Conservation (phyloP, 2,888 invertebrate species). For the Phymatocera aterrima region DNA sequence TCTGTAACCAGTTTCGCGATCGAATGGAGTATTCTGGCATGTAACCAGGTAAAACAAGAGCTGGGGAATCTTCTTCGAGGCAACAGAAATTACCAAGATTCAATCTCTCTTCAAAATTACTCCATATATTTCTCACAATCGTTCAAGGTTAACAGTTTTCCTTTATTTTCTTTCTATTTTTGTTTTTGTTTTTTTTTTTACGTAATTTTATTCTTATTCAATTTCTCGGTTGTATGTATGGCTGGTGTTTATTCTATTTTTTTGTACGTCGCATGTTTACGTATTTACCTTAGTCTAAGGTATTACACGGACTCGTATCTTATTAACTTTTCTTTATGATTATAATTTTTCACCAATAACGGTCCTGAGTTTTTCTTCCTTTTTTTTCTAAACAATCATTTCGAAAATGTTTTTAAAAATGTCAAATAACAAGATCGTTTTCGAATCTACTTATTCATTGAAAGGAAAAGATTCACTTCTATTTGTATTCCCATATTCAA, state of each 20-base stretch:
- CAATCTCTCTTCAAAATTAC: not conserved
- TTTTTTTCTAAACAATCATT: too few species aligned
- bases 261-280: not conserved
- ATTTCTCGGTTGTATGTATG: slow-evolving; percentile 2
- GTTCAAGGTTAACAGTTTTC: slow-evolving; percentile 35
- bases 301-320: not conserved
- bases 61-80: slow-evolving; percentile 29
- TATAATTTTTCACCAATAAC: too few species aligned
- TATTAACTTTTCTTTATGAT: not conserved
- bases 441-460: too few species aligned
- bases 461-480: not conserved
- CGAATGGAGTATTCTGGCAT: slow-evolving; percentile 36
- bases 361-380: too few species aligned
- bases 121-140: slow-evolving; percentile 6
- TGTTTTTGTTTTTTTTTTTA: not conserved
- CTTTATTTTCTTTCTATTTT: not conserved
- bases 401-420: too few species aligned
- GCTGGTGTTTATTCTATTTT: not conserved
- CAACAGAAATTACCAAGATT: not conserved
- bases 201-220: not conserved
- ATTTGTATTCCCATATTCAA: not conserved
- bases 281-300: too few species aligned
- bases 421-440: too few species aligned
- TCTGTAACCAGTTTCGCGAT: slow-evolving; percentile 31
- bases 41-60: slow-evolving; percentile 9